Evolutionary conservation across 2,888 invertebrate genomes (phyloP), one percentile per base, ranked within the genome.

Genomic region (Dicyrtomina minuta): DNA sequence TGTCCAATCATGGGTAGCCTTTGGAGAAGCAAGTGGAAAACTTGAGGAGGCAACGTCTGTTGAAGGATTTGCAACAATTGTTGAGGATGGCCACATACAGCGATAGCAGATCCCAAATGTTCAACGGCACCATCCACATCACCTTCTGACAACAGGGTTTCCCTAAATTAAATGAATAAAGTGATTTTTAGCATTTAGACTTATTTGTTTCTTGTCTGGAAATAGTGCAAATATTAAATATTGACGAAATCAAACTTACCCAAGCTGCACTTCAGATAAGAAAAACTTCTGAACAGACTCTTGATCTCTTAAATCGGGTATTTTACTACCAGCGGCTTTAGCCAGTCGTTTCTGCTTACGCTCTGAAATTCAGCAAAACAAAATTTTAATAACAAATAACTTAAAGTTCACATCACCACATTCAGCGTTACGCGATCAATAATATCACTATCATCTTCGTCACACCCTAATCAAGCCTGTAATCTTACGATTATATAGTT

Each of bases 31-130:
- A 94, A 85, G 79, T 92, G 90, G 87, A 96, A 98, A 82, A 96
- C 92, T 80, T 92, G 92, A 22, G 95, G 92, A 68, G 98, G 96
- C 83, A 99, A 86, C 43, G 97, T 96, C 83, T 96, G 94, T 83
- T 96, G 94, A 66, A 99, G 87, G 72, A 93, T 90, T 81, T 90
- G 88, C 61, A 96, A 86, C 65, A 96, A 84, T 81, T 95, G 93
- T 79, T 91, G 89, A 0, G 95, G 93, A 82, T 98, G 96, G 13
- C 96, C 96, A 81, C 98, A 98, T 27, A 98, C 92, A 3, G 95
- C 92, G n/a, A 99, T 92, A 10, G 98, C 98, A 83, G 95, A 96
- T 53, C 93, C 92, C 77, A 99, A 87, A 84, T 98, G 98, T 82
- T 96, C 95, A 62, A 97, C 92, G 44, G 96, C 98, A 56, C 88